phyloP scores from a whole-genome alignment of 2,888 invertebrate species.

The Taphrorychus bicolor region DNA sequence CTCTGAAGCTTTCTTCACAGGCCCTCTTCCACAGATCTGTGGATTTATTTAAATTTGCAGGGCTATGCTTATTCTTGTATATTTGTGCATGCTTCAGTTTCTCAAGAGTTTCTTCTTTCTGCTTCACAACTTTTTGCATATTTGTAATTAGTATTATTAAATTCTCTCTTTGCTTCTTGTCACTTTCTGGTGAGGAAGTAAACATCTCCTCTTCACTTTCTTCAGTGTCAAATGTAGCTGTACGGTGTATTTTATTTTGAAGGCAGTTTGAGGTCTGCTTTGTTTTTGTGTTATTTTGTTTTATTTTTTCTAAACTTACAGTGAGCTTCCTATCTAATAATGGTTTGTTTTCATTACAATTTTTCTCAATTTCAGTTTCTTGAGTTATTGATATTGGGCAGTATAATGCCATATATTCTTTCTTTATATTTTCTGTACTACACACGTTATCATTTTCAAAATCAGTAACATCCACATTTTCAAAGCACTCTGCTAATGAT shows the following conservation, averaged over 20 bases:
- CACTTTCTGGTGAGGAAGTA: conserved; percentile 21
- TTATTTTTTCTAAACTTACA: not conserved
- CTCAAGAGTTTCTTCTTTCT: conserved; percentile 26
- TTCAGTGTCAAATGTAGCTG: conserved; percentile 7
- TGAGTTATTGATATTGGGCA: not conserved
- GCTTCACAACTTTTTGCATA: conserved; percentile 17
- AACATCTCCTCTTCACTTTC: conserved; percentile 32
- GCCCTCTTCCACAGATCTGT: conserved; percentile 22
- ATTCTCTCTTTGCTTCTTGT: conserved; percentile 25
- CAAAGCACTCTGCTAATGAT: conserved; percentile 7
- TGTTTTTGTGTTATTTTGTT: not conserved
- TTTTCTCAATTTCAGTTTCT: not conserved
- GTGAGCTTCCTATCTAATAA: not conserved
- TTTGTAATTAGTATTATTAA: conserved; percentile 14
- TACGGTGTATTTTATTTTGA: too few relatives aligned
- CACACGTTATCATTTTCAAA: too few relatives aligned
- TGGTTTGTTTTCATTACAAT: not conserved
- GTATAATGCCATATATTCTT: not conserved
- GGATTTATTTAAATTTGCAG: conserved; percentile 12
- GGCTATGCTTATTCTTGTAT: conserved; percentile 28
- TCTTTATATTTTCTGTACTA: not conserved
- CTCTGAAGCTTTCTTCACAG: conserved; percentile 13
- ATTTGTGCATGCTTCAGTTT: conserved; percentile 26
- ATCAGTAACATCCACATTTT: too few relatives aligned
- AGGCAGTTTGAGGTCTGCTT: too few relatives aligned